Evolutionary conservation across 2,797 vertebrate species (phyloP), one percentile per base, ranked within the genome.

Genomic region (Lepilemur septentrionalis): DNA sequence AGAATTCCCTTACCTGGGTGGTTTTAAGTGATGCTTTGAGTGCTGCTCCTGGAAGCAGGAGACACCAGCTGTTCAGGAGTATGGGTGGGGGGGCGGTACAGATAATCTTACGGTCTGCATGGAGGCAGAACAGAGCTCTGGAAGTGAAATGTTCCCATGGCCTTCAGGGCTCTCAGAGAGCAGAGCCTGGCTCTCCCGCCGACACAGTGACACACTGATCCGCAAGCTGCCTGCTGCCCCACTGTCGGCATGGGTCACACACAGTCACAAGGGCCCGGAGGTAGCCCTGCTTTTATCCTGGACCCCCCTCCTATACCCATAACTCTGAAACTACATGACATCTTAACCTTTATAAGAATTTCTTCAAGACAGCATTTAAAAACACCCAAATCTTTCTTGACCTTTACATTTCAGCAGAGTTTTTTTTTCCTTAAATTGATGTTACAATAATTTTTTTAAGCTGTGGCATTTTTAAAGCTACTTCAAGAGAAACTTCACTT

Each of bases 311-410:
- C 98, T 97, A 96, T 98, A 98, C 98, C 98, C 96, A 90, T 98
- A 99, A 98, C 98, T 99, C 98, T 98, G 98, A 98, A 99, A 98
- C 98, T 98, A 98, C 99, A 98, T 99, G 98, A 99, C 99, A 99
- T 98, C 98, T 98, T 99, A 99, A 99, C 99, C 99, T 99, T 99
- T 99, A 98, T 98, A 98, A 99, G 98, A 98, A 98, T 98, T 98
- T 98, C 99, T 99, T 98, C 98, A 98, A 99, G 99, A 99, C 99
- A 98, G 99, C 99, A 98, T 99, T 99, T 99, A 99, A 99, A 99
- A 99, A 99, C 99, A 99, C 98, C 98, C 98, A 99, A 99, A 99
- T 98, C 98, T 98, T 98, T 98, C 97, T 96, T 99, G 99, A 99
- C 99, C 99, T 99, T 99, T 99, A 98, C 97, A 97, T 99, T 98